phyloP scores from a whole-genome alignment of 1,140 invertebrate genomes.

The Ceratina japonica region DNA sequence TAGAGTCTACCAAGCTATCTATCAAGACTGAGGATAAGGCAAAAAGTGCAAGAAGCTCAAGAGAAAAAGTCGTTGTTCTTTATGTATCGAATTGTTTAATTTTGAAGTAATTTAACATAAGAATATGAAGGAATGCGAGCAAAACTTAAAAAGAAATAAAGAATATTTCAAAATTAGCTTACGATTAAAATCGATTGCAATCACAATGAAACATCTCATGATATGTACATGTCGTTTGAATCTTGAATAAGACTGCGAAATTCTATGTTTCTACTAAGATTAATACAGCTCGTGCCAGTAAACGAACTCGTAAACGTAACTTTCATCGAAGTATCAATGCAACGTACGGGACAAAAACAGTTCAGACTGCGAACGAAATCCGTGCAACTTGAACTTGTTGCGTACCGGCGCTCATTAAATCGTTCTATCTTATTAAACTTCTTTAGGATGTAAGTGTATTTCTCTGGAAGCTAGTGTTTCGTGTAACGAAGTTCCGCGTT shows the following conservation, averaged over 20 bases:
- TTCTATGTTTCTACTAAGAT: background rate
- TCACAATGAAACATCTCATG: too few relatives aligned
- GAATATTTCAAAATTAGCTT: too few relatives aligned
- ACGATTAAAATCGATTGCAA: too few relatives aligned
- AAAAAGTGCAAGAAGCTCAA: too few relatives aligned
- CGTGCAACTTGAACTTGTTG: slow-evolving; percentile 27
- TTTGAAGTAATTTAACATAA: too few relatives aligned
- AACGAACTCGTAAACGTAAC: slow-evolving; percentile 12
- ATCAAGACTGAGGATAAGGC: background rate
- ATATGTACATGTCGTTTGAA: too few relatives aligned
- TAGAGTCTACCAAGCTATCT: slow-evolving; percentile 3
- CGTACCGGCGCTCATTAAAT: slow-evolving; percentile 11
- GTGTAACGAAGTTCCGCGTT: slow-evolving; percentile 20
- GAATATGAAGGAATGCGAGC: too few relatives aligned
- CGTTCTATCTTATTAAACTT: slow-evolving; percentile 31
- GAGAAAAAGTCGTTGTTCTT: too few relatives aligned
- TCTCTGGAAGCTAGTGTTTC: slow-evolving; percentile 15
- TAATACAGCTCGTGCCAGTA: background rate
- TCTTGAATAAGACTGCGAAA: background rate
- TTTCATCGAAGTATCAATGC: background rate
- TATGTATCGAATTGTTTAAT: too few relatives aligned
- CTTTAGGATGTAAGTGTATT: slow-evolving; percentile 21
- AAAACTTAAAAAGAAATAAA: too few relatives aligned
- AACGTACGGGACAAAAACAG: background rate
- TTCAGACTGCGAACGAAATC: background rate